Evolutionary conservation across 2,888 invertebrate species (phyloP).

Genomic region (Coelogynopora nodosa): DNA sequence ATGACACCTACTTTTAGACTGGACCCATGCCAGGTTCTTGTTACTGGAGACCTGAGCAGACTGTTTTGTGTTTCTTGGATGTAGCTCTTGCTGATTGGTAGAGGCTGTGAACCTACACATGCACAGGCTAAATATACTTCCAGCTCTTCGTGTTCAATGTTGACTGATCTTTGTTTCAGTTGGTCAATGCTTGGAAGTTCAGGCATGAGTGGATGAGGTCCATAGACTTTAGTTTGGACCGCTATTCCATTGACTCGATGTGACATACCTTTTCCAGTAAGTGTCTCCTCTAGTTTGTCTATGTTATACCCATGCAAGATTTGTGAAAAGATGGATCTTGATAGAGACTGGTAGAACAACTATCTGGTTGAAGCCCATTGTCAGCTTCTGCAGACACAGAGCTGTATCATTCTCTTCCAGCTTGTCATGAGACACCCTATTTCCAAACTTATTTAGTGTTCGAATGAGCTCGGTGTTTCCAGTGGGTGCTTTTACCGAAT

Average conservation of each 20-base stretch:
- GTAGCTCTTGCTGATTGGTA: too few relatives aligned
- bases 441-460: too few relatives aligned
- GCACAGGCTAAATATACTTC: too few relatives aligned
- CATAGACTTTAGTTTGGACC: conserved; percentile 47
- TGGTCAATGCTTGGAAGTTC: conserved; percentile 23
- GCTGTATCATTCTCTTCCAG: too few relatives aligned
- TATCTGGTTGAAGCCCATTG: conserved; percentile 17
- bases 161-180: conserved; percentile 42
- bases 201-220: conserved; percentile 41
- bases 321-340: conserved; percentile 46
- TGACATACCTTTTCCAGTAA: conserved; percentile 49
- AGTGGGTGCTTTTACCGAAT: too few relatives aligned
- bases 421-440: too few relatives aligned
- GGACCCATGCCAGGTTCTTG: conserved; percentile 44
- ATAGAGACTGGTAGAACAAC: conserved; percentile 46
- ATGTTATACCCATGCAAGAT: conserved; percentile 50
- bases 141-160: conserved; percentile 27
- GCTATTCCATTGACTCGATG: conserved; percentile 50
- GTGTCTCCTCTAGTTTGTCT: conserved; percentile 49
- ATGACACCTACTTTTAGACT: conserved; percentile 1
- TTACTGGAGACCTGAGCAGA: conserved; percentile 18
- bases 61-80: neutral
- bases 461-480: too few relatives aligned
- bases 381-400: conserved; percentile 48
- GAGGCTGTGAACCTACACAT: too few relatives aligned